Conservation (phyloP, 2,797 vertebrate genomes). For the Numenius phaeopus region DNA sequence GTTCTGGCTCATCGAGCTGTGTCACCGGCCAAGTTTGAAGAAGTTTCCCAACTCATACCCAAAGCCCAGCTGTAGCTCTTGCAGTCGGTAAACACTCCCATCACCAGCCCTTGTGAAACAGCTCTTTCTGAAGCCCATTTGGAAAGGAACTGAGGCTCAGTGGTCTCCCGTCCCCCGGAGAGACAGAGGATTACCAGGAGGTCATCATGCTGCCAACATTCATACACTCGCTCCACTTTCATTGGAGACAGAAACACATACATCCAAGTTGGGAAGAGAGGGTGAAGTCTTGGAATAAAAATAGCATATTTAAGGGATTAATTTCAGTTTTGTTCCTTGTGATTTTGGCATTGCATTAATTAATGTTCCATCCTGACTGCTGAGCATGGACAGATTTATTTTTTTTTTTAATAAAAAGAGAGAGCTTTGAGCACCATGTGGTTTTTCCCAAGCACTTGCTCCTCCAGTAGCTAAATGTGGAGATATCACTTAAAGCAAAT, state of each 20-base stretch:
- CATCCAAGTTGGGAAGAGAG: neutral
- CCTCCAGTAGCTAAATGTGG: slow-evolving; percentile 57
- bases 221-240: neutral
- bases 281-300: slow-evolving; percentile 30
- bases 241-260: neutral
- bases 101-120: neutral
- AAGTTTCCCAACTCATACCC: neutral
- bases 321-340: slow-evolving; percentile 52
- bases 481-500: slow-evolving; percentile 55
- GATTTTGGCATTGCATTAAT: slow-evolving; percentile 50
- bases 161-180: neutral
- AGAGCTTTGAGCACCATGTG: slow-evolving; percentile 67
- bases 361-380: slow-evolving; percentile 48
- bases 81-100: neutral
- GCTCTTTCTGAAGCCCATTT: neutral
- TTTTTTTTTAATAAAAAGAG: slow-evolving; percentile 62
- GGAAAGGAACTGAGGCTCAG: neutral
- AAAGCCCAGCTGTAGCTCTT: neutral
- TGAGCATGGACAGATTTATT: slow-evolving; percentile 50
- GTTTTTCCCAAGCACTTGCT: slow-evolving; percentile 64
- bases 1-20: neutral
- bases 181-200: neutral
- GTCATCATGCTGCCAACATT: neutral
- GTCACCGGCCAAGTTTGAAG: neutral
- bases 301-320: slow-evolving; percentile 43